phyloP scores from a whole-genome alignment of 2,888 invertebrate species.

The Drosophila imparisetae region DNA sequence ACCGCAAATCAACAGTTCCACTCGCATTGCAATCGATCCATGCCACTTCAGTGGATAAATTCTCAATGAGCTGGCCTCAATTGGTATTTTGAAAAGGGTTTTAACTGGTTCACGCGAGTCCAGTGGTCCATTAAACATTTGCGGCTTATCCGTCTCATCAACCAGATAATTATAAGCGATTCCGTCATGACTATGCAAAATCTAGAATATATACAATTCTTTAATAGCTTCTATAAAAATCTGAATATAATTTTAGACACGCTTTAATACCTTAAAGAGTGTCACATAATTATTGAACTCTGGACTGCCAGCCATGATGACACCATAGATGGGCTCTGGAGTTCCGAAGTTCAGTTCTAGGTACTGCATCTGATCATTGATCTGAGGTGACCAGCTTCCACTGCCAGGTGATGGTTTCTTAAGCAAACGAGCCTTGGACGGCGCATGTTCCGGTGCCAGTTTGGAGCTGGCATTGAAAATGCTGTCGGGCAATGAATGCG shows the following conservation, averaged over 20 bases:
- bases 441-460: conserved; percentile 85
- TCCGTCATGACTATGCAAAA: conserved; percentile 89
- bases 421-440: conserved; percentile 86
- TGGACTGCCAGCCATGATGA: conserved; percentile 90
- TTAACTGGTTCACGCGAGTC: conserved; percentile 87
- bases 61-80: conserved; percentile 90
- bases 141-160: conserved; percentile 86
- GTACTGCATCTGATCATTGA: conserved; percentile 88
- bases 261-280: conserved; percentile 87
- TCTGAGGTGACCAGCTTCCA: conserved; percentile 90
- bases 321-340: conserved; percentile 90
- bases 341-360: conserved; percentile 88
- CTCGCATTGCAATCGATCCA: conserved; percentile 88
- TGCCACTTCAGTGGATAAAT: conserved; percentile 92
- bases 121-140: conserved; percentile 90
- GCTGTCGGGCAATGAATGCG: conserved; percentile 85
- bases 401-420: conserved; percentile 73
- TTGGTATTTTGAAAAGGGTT: conserved; percentile 89
- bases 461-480: conserved; percentile 87
- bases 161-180: conserved; percentile 87
- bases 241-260: background rate
- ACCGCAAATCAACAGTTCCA: conserved; percentile 91
- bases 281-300: conserved; percentile 90
- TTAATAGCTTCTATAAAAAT: background rate
- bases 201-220: conserved; percentile 55